Base-by-base conservation (phyloP, 92 coral and sea anemone species). In the Porites rus region DNA sequence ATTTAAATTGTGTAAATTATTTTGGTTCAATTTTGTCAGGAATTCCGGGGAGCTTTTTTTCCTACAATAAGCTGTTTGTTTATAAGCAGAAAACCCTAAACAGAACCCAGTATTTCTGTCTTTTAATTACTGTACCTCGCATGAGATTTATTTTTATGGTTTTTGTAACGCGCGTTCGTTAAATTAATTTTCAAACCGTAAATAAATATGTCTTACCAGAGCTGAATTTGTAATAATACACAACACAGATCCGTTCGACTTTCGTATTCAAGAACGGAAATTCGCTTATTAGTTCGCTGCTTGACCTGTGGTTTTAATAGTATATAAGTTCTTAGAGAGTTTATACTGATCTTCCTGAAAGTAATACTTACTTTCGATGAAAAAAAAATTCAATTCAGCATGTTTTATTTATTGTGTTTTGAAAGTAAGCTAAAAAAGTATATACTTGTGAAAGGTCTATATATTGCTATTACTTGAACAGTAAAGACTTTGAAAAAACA, bases 261-360 rank as follows among this genome's bases (percentile, higher is more conserved):
- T 52, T 81, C 43, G 54, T 56, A 28, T 10, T 58, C 53, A 24
- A 7, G 31, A 38, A 25, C 82, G 10, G 10, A 28, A 65, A 19
- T 52, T 68, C 54, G 51, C 19, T 21, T 52, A 80, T 80, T 69
- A 67, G 52, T 80, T 68, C 84, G 25, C 75, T 80, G 76, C 28
- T 69, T 53, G 61, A 56, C 11, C 16, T 62, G 43, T 5, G 28
- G 54, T 56, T 69, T 38, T 17, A 18, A 4, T 22, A 9, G 21
- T 52, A 68, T 25, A 56, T 46, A 62, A 21, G 59, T 72, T 16
- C 8, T 20, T 17, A 31, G 19, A 8, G 53, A 51, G 75, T 22
- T 53, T 80, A 24, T 24, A 20, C 46, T 38, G 46, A 38, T 38
- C 46, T 38, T 38, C 16, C n/a, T 63, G 19, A 1, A 54, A 53